phyloP scores from a whole-genome alignment of 2,888 invertebrate genomes.

The Agonopterix heracliana region DNA sequence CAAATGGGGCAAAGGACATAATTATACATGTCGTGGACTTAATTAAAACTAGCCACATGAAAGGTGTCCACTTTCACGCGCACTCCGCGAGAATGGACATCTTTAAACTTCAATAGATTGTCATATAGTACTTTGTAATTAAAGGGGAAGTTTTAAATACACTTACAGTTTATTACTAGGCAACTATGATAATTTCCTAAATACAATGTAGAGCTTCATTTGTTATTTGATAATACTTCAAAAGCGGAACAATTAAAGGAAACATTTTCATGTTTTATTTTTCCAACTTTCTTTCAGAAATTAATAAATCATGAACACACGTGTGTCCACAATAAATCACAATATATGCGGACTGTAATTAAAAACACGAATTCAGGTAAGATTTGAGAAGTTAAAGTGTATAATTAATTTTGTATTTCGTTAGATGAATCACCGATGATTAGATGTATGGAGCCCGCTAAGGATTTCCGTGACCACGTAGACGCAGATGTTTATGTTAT shows the following conservation, averaged over 20 bases:
- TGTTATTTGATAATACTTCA: conserved; percentile 5
- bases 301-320: conserved; percentile 57
- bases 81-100: conserved; percentile 39
- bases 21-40: conserved; percentile 52
- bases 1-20: conserved; percentile 71
- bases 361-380: conserved; percentile 65
- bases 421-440: conserved; percentile 72
- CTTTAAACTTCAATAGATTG: conserved; percentile 34
- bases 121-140: conserved; percentile 42
- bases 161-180: not conserved
- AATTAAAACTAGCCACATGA: conserved; percentile 59
- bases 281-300: conserved; percentile 18
- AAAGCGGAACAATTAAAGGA: conserved; percentile 8
- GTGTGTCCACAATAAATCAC: conserved; percentile 63
- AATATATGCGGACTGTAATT: conserved; percentile 57
- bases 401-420: conserved; percentile 70
- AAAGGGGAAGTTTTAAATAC: conserved; percentile 8
- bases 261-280: conserved; percentile 2
- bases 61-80: conserved; percentile 71
- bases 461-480: conserved; percentile 47
- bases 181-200: too few relatives aligned
- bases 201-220: not conserved
- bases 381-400: conserved; percentile 53
- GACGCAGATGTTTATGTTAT: conserved; percentile 67
- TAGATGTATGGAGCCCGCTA: conserved; percentile 44